A percentile compares a stretch with the other conserved stretches of the same genome.
These are phyloP conservation scores for Aleiodes alternator DNA, from an alignment of 2,888 invertebrate genomes.

Conservation along the genomic window DNA sequence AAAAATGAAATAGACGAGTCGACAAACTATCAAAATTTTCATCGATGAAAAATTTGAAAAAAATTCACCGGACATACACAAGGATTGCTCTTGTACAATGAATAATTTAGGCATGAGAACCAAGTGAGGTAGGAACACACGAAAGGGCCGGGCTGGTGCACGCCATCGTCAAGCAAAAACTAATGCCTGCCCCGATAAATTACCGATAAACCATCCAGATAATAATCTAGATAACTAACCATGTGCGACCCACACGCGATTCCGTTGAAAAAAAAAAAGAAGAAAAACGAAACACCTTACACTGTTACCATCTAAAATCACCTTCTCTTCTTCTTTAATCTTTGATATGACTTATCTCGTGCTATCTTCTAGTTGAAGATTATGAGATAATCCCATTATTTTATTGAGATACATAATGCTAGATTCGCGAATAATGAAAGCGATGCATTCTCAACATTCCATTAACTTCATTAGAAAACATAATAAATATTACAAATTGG, in stretches of 20 bases:
- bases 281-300: neutral
- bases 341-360: constrained; percentile 4
- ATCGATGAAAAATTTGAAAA: constrained; percentile 35
- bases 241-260: constrained; percentile 50
- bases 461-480: no score
- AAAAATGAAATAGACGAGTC: no score
- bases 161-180: constrained; percentile 74
- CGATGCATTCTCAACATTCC: no score
- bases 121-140: constrained; percentile 59
- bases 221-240: constrained; percentile 72
- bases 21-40: constrained; percentile 21
- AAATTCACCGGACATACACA: constrained; percentile 18
- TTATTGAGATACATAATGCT: constrained; percentile 1
- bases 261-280: neutral
- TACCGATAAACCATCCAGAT: constrained; percentile 73
- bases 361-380: constrained; percentile 15
- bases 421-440: neutral
- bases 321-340: neutral
- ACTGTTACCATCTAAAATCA: constrained; percentile 5
- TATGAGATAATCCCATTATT: constrained; percentile 6
- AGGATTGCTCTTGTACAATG: constrained; percentile 69
- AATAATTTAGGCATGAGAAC: constrained; percentile 70
- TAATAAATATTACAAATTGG: no score
- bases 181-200: constrained; percentile 75
- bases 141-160: constrained; percentile 63